Base-by-base conservation (phyloP, 2,797 vertebrate species). In the Myiotriccus ornatus region DNA sequence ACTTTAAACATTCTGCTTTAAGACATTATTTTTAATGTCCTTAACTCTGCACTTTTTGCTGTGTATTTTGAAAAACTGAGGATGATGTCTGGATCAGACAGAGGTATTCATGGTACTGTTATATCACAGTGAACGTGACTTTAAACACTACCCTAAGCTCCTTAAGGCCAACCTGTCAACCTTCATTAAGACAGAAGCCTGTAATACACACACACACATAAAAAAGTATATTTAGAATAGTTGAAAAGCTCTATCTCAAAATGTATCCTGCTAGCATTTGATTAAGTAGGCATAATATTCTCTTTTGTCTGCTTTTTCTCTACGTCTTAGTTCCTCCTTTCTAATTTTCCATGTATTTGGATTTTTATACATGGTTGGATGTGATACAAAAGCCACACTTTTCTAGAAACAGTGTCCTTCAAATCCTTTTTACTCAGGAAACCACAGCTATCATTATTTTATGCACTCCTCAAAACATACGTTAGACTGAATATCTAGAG, bases 151-250 rank as follows among this genome's bases (percentile, higher is more conserved):
- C 18, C 39, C 14, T 37, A 76, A 76, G 14, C 5, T 69, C 30
- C 39, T 50, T 41, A 65, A 44, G 47, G 17, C 23, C 37, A 64
- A 56, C 6, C 12, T 78, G 44, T 23, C 65, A 64, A 67, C 27
- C 7, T 84, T 20, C 3, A 5, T n/a, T 76, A 89, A 70, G 35
- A 89, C 6, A 75, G 62, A 91, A 84, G 12, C n/a, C 89, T 6
- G 15, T 47, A 49, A n/a, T 3, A 21, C 0, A 27, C 0, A 1
- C 11, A n/a, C 7, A 9, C 46, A 9, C 46, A 41, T 5, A 27
- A 63, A 56, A 70, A 74, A 10, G 3, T 37, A 28, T 83, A 16
- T 44, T 59, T 52, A 39, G 35, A 35, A 22, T 7, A 37, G 25
- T 35, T 83, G 56, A 60, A 85, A 79, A 32, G 3, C 13, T 67